Evolutionary conservation across 2,113 vertebrate genomes (phyloP).

Genomic region (Clarias macrocephalus): DNA sequence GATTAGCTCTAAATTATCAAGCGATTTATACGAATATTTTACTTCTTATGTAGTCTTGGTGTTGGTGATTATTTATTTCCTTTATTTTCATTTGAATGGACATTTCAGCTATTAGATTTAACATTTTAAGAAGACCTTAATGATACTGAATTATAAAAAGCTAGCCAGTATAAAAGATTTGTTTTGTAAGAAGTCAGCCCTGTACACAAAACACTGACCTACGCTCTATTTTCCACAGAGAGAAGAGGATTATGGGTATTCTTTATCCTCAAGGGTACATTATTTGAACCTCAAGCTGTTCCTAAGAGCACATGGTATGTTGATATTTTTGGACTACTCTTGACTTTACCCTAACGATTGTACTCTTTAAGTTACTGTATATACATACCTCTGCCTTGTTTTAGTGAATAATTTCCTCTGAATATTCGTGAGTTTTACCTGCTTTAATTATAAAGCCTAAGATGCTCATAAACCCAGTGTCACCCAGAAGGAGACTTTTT

Average conservation of each 20-base stretch:
- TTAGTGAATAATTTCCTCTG: neutral
- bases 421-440: neutral
- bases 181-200: neutral
- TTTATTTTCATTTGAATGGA: neutral
- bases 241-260: neutral
- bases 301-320: neutral
- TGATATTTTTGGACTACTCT: neutral
- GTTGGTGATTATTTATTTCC: neutral
- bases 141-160: neutral
- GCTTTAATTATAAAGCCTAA: neutral
- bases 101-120: neutral
- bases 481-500: neutral
- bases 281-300: neutral
- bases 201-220: neutral
- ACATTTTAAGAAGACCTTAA: neutral
- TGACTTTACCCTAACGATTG: neutral
- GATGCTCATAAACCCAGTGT: neutral
- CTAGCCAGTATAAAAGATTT: neutral
- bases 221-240: neutral
- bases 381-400: neutral
- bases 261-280: neutral
- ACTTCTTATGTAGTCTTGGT: neutral
- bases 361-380: neutral
- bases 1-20: neutral
- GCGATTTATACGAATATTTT: neutral